phyloP scores from a whole-genome alignment of 2,888 invertebrate genomes.

The Melieria omissa region DNA sequence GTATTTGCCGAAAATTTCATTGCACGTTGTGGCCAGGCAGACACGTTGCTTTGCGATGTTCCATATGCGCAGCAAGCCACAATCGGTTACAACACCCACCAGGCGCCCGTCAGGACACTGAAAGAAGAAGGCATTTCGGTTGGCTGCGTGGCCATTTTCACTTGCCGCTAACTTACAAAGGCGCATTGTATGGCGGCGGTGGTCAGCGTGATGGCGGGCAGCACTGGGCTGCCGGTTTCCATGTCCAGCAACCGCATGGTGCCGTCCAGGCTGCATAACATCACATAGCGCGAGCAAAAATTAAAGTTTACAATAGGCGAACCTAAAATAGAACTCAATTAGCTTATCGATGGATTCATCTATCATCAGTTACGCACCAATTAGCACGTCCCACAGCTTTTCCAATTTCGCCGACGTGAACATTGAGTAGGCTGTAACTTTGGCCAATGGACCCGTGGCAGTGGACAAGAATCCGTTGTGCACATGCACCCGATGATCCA shows the following conservation, averaged over 20 bases:
- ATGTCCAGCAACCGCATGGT: conserved; percentile 61
- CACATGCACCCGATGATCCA: conserved; percentile 69
- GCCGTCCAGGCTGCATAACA: conserved; percentile 65
- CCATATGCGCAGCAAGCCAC: conserved; percentile 65
- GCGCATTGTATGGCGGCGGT: conserved; percentile 62
- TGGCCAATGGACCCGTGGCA: conserved; percentile 71
- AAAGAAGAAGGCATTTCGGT: conserved; percentile 4
- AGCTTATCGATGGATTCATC: neutral
- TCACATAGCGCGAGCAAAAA: conserved; percentile 62
- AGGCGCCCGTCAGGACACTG: conserved; percentile 62
- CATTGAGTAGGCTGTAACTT: conserved; percentile 70
- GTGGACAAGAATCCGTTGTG: conserved; percentile 69
- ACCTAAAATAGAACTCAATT: conserved; percentile 44
- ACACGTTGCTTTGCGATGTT: conserved; percentile 54
- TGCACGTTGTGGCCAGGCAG: conserved; percentile 58
- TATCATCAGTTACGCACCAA: conserved; percentile 67
- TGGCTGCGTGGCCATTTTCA: too few species aligned
- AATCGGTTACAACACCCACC: conserved; percentile 65
- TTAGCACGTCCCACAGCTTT: conserved; percentile 77
- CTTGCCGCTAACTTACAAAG: conserved; percentile 58
- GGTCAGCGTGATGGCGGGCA: conserved; percentile 62
- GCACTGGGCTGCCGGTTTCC: conserved; percentile 58
- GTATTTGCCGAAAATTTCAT: conserved; percentile 61
- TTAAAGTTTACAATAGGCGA: conserved; percentile 64
- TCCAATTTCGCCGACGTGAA: conserved; percentile 55